Conservation (phyloP, 2,888 invertebrate genomes). For the Amphipyra berbera region DNA sequence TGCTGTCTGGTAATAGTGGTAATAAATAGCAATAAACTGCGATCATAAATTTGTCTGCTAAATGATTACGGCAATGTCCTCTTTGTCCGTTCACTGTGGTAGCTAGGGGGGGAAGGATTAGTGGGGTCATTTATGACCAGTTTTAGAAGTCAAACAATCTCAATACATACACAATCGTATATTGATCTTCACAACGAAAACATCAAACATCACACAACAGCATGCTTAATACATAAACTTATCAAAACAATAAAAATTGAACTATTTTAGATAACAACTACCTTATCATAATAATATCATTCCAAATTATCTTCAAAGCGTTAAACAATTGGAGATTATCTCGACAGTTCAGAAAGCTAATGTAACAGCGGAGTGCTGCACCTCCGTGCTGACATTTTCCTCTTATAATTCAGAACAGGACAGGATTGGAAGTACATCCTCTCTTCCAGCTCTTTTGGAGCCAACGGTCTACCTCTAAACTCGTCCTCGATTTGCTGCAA, state of each 20-base stretch:
- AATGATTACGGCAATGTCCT: too few species aligned
- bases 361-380: constrained; percentile 67
- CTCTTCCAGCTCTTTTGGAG: constrained; percentile 67
- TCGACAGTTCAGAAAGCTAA: constrained; percentile 34
- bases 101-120: too few species aligned
- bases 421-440: constrained; percentile 70
- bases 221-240: constrained; percentile 39
- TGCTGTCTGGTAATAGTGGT: too few species aligned
- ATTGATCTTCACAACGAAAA: constrained; percentile 14
- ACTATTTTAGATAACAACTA: constrained; percentile 38
- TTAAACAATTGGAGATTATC: constrained; percentile 36
- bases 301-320: constrained; percentile 19
- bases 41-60: too few species aligned
- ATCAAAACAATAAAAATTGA: constrained; percentile 27
- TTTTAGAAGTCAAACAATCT: constrained; percentile 7
- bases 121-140: too few species aligned
- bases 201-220: constrained; percentile 22
- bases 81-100: too few species aligned
- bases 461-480: constrained; percentile 77
- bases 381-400: constrained; percentile 68
- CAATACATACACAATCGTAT: constrained; percentile 16
- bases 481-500: constrained; percentile 91
- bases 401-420: constrained; percentile 68
- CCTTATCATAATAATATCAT: constrained; percentile 41
- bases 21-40: too few species aligned